phyloP scores from a whole-genome alignment of 2,888 invertebrate species.

The Drosophila hamatofila region DNA sequence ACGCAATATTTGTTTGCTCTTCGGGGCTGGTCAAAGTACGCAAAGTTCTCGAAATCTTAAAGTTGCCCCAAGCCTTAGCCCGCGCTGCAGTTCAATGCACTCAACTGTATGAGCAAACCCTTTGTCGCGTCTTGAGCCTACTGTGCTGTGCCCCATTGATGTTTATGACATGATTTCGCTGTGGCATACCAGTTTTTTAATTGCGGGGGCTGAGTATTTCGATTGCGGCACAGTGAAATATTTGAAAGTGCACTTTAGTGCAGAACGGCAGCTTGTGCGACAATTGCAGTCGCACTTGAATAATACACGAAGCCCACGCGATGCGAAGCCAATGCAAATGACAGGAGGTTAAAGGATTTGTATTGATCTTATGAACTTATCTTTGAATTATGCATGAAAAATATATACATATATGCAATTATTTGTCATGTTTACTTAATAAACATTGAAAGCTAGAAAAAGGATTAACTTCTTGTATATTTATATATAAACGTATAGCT shows the following conservation, averaged over 20 bases:
- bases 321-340: constrained; percentile 21
- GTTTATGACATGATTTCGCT: constrained; percentile 52
- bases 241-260: constrained; percentile 62
- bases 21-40: constrained; percentile 16
- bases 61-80: background rate
- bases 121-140: constrained; percentile 19
- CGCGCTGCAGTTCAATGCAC: constrained; percentile 51
- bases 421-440: too few species aligned
- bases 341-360: constrained; percentile 1
- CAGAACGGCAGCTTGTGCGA: constrained; percentile 13
- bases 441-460: too few species aligned
- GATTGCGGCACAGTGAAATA: constrained; percentile 27
- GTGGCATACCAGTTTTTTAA: constrained; percentile 51
- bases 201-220: constrained; percentile 27
- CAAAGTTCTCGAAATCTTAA: constrained; percentile 7
- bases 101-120: background rate
- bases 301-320: constrained; percentile 39
- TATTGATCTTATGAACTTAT: background rate
- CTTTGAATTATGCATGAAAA: too few species aligned
- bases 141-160: constrained; percentile 36
- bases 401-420: too few species aligned
- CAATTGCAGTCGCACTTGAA: constrained; percentile 29
- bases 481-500: too few species aligned
- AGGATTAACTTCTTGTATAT: too few species aligned
- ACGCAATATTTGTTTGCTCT: constrained; percentile 67